Evolutionary conservation across 2,113 vertebrate genomes (phyloP), one percentile per base, ranked within the genome.

Genomic region (Prionailurus bengalensis): DNA sequence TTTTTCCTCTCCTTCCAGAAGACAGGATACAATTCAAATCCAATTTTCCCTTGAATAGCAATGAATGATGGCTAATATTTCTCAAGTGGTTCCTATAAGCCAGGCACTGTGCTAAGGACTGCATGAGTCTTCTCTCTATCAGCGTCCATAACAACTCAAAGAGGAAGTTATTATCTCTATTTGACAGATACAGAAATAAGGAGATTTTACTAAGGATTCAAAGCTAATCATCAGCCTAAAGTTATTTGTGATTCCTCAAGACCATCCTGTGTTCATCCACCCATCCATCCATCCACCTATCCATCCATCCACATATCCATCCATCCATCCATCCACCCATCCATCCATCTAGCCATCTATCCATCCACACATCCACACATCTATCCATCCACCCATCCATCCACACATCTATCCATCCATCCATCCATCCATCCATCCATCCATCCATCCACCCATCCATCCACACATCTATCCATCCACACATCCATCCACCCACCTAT

Each of bases 201-300:
- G 71, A 82, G 74, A 61, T 68, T 66, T 78, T 51, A 42, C 14
- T 73, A 80, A 74, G n/a, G 74, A 78, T 81, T 94, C 80, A 93
- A 76, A 97, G 45, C 39, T 55, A 68, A 1, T 3, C 45, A 87
- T 7, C 7, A 31, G 45, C 19, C 23, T 93, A 16, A 87, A 94
- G n/a, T 73, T 85, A n/a, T 11, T 33, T 21, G 23, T 86, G 74
- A 89, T 86, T 94, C 48, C 25, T 78, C 17, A 36, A 19, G 74
- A 58, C 4, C 36, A 13, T 25, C 66, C 86, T 45, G 31, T 63
- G 15, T 31, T 53, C 39, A 84, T 19, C 42, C 15, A 79, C 27
- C n/a, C 8, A 39, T 5, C 5, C 10, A 36, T 7, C 65, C 17
- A 51, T 68, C 61, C 39, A 9, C 3, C 70, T 10, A 39, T 7